A percentile compares a stretch with the other conserved stretches of the same genome.
Conservation (phyloP, 2,113 vertebrate genomes). For the Mustelus asterias region DNA sequence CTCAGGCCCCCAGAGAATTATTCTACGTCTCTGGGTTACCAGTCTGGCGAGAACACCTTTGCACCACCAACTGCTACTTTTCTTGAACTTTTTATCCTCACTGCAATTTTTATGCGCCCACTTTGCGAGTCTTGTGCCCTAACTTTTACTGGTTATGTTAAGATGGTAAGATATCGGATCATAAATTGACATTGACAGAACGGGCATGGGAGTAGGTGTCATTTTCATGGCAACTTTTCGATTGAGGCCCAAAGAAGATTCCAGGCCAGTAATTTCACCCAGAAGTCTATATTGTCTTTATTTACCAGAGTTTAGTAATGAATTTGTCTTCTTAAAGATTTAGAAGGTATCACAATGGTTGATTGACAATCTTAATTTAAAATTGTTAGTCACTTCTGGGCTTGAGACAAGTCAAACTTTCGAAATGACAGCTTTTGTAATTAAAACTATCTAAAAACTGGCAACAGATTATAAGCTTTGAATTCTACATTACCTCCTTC, state of each 20-base stretch:
- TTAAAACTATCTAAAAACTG: conserved; percentile 19
- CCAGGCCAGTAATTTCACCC: neutral
- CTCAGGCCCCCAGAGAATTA: too few relatives aligned
- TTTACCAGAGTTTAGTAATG: neutral
- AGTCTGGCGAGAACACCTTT: too few relatives aligned
- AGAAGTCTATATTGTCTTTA: neutral
- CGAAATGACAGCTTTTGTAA: neutral
- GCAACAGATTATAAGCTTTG: neutral
- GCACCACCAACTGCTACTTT: neutral
- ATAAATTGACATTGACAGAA: neutral
- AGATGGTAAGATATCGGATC: neutral
- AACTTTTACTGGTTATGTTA: neutral
- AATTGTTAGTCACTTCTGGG: neutral
- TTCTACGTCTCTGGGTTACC: too few relatives aligned
- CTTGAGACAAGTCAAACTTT: neutral
- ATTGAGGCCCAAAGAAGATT: neutral
- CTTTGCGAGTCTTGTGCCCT: neutral
- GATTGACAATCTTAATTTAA: conserved; percentile 25
- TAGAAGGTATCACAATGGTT: neutral
- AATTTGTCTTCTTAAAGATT: neutral
- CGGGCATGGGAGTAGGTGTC: neutral
- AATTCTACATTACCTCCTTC: neutral
- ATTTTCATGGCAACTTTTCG: neutral
- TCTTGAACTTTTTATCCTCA: neutral
- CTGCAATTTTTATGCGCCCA: neutral